phyloP scores from a whole-genome alignment of 2,888 invertebrate genomes.

The Parasteatoda lunata region DNA sequence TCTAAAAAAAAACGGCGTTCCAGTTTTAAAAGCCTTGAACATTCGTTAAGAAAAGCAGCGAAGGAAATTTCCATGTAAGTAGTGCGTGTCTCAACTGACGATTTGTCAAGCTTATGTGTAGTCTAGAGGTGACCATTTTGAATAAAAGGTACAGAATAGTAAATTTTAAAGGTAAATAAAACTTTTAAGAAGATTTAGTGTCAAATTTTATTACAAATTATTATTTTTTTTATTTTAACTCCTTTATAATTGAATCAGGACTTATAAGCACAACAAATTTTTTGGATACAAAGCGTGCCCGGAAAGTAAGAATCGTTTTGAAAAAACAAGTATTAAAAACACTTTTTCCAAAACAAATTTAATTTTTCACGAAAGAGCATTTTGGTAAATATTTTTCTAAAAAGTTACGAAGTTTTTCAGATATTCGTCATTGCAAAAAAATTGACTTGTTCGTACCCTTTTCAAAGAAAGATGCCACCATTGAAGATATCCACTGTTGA shows the following conservation, averaged over 20 bases:
- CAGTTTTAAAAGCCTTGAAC: background rate
- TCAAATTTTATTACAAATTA: background rate
- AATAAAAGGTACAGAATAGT: background rate
- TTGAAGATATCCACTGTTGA: too few relatives aligned
- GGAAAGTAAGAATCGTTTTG: too few relatives aligned
- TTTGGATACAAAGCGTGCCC: too few relatives aligned
- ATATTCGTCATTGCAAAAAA: too few relatives aligned
- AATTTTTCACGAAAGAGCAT: too few relatives aligned
- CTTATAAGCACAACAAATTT: background rate
- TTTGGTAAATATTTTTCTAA: too few relatives aligned
- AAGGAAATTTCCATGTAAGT: slow-evolving; percentile 4
- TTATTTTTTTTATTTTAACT: background rate
- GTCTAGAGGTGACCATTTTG: background rate
- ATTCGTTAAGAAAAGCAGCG: background rate
- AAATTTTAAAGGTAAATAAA: slow-evolving; percentile 5
- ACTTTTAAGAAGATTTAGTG: background rate
- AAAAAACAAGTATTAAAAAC: too few relatives aligned
- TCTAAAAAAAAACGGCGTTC: background rate
- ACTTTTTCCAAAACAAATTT: too few relatives aligned
- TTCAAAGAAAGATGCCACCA: too few relatives aligned
- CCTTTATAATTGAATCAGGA: slow-evolving; percentile 4
- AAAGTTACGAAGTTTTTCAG: too few relatives aligned
- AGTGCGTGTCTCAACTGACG: background rate
- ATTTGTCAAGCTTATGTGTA: background rate
- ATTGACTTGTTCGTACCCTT: too few relatives aligned